phyloP scores from a whole-genome alignment of 2,888 invertebrate species.

The Aphodius sticticus region DNA sequence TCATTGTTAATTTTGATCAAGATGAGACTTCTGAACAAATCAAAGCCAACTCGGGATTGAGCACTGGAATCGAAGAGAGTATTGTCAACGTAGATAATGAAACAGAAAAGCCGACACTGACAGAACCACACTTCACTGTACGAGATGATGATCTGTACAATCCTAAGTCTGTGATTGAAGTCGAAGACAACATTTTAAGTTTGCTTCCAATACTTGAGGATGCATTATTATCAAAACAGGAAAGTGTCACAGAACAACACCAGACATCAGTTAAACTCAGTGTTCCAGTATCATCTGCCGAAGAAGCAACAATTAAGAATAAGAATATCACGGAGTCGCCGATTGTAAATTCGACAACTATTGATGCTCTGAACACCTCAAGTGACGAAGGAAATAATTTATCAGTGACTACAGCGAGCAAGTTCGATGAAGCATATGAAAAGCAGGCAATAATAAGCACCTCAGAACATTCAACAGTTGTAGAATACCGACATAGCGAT shows the following conservation, averaged over 20 bases:
- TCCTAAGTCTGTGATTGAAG: not conserved
- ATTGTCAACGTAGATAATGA: not conserved
- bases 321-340: not conserved
- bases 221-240: not conserved
- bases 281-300: not conserved
- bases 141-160: not conserved
- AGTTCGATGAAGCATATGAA: not conserved
- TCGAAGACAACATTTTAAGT: not conserved
- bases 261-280: not conserved
- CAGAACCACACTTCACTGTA: no score
- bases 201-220: not conserved
- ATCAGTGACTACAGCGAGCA: not conserved
- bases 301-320: not conserved
- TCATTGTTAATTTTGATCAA: not conserved
- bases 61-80: not conserved
- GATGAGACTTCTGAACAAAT: not conserved
- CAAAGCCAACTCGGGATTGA: no score
- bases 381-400: not conserved
- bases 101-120: not conserved
- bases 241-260: not conserved
- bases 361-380: not conserved
- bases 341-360: not conserved
- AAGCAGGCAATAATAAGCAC: not conserved
- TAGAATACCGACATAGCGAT: not conserved
- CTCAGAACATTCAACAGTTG: not conserved